A percentile compares a stretch with the other conserved stretches of the same genome.
Conservation (phyloP, 2,888 invertebrate genomes). For the Phragmatobia fuliginosa region DNA sequence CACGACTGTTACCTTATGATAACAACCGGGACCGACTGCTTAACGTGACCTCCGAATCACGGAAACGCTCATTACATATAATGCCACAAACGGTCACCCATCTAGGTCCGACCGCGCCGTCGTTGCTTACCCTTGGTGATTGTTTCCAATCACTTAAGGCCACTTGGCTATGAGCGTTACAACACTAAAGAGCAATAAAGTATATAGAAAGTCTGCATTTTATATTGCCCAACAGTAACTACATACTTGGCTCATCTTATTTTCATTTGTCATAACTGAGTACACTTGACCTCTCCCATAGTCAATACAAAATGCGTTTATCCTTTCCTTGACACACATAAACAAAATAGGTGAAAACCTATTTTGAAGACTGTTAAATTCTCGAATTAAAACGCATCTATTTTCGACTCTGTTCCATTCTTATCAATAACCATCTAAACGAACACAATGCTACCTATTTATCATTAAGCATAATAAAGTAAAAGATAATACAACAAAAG, state of each 20-base stretch:
- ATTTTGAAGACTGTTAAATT: background rate
- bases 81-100: too few species aligned
- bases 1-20: too few species aligned
- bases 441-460: conserved; percentile 21
- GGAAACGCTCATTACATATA: too few species aligned
- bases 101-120: too few species aligned
- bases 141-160: too few species aligned
- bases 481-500: conserved; percentile 37
- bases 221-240: background rate
- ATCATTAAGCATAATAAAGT: conserved; percentile 31
- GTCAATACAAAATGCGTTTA: background rate
- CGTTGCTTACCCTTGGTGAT: too few species aligned
- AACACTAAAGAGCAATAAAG: too few species aligned
- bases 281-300: background rate
- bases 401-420: conserved; percentile 3
- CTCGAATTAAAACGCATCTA: background rate
- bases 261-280: background rate
- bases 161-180: too few species aligned
- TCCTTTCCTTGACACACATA: conserved; percentile 15
- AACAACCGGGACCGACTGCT: too few species aligned
- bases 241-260: background rate
- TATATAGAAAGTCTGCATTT: too few species aligned
- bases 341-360: too few species aligned
- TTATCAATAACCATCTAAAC: conserved; percentile 6
- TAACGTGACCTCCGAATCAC: too few species aligned